Base-by-base conservation (phyloP, 2,113 vertebrate genomes). In the Oncorhynchus kisutch region DNA sequence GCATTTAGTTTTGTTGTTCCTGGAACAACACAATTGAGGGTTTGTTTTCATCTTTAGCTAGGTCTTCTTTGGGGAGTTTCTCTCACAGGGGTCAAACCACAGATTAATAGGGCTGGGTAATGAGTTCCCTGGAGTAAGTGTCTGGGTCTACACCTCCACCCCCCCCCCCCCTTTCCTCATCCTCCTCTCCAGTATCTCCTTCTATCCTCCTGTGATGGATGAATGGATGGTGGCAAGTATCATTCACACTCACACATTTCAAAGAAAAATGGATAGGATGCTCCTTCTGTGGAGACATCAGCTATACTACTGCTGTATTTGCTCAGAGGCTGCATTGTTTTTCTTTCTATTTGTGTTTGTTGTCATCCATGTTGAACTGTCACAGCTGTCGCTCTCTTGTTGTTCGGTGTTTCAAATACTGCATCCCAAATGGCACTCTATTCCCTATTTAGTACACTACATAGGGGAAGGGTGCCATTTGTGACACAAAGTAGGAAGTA, bases 61-160 rank as follows among this genome's bases (percentile, higher is more conserved):
- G 87, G 85, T 88, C 83, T 85, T 85, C 88, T 90, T 91, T 88
- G 86, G 79, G 80, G 84, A 85, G 86, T 73, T 76, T 48, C 86
- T 92, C 90, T 91, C 86, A 54, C 87, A 85, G 84, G 92, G 93
- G 92, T 94, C 91, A 94, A 92, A 92, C 88, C 91, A 92, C 91
- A 94, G 89, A 93, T 94, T 93, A 93, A 94, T 94, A 92, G 91
- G 51, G 91, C 90, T 87, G 82, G 81, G 90, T 94, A 93, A 94
- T 94, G 91, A 94, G 91, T 88, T 93, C 93, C 93, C 92, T 78
- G 89, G 91, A 92, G 92, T 93, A 45, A 45, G 39, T 45, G 89
- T 82, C 89, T 85, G 78, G 9, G 70, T 65, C 54, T 84, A 84
- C 87, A 84, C 82, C 76, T 84, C 82, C 39, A 71, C 85, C 88